Evolutionary conservation across 2,797 vertebrate genomes (phyloP).

Genomic region (Etheostoma perlongum): DNA sequence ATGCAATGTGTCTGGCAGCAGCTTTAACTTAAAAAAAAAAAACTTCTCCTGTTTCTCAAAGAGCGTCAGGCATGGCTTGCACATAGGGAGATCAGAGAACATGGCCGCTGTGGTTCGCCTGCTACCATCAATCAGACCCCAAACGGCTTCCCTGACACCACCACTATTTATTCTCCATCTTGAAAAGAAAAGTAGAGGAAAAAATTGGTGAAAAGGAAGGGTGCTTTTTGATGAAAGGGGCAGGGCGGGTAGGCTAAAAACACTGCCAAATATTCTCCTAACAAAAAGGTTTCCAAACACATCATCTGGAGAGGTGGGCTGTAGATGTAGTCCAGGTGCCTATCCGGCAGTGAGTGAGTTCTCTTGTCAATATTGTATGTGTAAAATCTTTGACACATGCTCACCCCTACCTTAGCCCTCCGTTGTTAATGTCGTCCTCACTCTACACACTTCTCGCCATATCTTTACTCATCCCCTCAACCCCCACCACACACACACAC

Average conservation of each 20-base stretch:
- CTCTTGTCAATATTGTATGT: constrained; percentile 72
- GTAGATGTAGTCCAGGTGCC: constrained; percentile 80
- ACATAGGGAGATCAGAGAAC: constrained; percentile 78
- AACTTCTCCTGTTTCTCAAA: constrained; percentile 75
- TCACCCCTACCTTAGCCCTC: constrained; percentile 63
- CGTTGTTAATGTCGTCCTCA: constrained; percentile 63
- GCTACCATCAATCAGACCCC: constrained; percentile 86
- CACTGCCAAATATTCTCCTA: constrained; percentile 82
- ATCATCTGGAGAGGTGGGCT: constrained; percentile 70
- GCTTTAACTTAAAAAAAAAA: constrained; percentile 71
- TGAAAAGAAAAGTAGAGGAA: constrained; percentile 70
- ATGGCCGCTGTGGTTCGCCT: constrained; percentile 82
- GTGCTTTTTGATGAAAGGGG: constrained; percentile 49
- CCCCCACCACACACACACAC: constrained; percentile 6
- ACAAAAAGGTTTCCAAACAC: constrained; percentile 80
- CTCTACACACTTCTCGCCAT: constrained; percentile 68
- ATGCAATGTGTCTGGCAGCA: constrained; percentile 68
- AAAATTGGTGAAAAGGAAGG: constrained; percentile 45
- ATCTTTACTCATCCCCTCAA: constrained; percentile 66
- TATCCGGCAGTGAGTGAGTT: constrained; percentile 62
- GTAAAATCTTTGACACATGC: constrained; percentile 77
- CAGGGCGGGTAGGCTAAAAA: constrained; percentile 58
- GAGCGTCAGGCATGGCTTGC: constrained; percentile 76
- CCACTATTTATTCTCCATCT: constrained; percentile 81
- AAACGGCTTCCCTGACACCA: constrained; percentile 85